Percentiles rank a stretch among this genome's conserved stretches.
Evolutionary conservation across 2,888 invertebrate species (phyloP).

Genomic region (Andrena minutula): DNA sequence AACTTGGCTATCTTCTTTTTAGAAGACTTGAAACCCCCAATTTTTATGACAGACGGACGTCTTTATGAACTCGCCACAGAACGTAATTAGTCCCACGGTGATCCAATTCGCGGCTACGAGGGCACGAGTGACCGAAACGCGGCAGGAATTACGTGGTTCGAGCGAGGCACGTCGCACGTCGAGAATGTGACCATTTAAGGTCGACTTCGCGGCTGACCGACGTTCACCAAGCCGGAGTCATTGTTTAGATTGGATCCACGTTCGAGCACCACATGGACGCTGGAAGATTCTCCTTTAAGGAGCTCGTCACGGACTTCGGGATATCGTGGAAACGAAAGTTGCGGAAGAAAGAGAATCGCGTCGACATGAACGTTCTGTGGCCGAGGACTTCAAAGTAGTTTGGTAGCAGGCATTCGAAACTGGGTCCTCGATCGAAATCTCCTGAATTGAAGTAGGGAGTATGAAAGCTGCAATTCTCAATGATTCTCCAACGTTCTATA

Average conservation of each 20-base stretch:
- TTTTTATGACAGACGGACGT: neutral
- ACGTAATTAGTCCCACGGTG: slow-evolving; percentile 29
- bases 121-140: slow-evolving; percentile 18
- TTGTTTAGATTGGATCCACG: slow-evolving; percentile 52
- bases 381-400: neutral
- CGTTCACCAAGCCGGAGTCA: slow-evolving; percentile 46
- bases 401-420: too few species aligned
- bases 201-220: slow-evolving; percentile 60
- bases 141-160: slow-evolving; percentile 64
- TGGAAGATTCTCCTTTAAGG: slow-evolving; percentile 3
- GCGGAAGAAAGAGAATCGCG: neutral
- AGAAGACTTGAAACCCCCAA: neutral
- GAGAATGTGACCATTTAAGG: slow-evolving; percentile 76
- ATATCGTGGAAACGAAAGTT: neutral
- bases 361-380: neutral
- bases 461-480: too few species aligned
- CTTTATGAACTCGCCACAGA: slow-evolving; percentile 8
- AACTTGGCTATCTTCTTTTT: neutral
- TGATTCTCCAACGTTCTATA: too few species aligned
- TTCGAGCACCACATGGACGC: slow-evolving; percentile 25
- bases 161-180: slow-evolving; percentile 61
- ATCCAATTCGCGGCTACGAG: slow-evolving; percentile 25
- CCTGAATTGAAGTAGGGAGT: too few species aligned
- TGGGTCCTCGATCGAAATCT: too few species aligned
- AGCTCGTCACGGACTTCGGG: neutral